These are phyloP conservation scores for Globodera rostochiensis DNA, from an alignment of 1,140 invertebrate species.

Conservation along the genomic window DNA sequence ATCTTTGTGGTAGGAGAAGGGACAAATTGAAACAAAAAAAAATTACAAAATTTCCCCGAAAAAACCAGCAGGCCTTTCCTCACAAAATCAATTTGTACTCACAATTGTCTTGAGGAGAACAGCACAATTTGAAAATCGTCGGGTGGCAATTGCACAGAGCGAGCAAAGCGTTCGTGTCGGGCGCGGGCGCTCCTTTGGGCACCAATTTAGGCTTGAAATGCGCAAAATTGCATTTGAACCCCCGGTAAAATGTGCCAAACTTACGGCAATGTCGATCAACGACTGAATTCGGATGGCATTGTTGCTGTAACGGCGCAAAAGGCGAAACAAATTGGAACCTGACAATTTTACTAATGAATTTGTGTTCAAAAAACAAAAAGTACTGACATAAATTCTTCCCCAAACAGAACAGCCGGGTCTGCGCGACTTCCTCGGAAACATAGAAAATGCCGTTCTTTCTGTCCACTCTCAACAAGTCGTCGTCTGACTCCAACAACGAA, in stretches of 20 bases:
- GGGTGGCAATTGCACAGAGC: slow-evolving; percentile 13
- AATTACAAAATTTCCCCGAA: too few species aligned
- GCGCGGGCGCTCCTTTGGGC: not conserved
- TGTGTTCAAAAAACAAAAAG: not conserved
- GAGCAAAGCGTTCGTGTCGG: not conserved
- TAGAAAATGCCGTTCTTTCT: not conserved
- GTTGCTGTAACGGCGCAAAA: slow-evolving; percentile 9
- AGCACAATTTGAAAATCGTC: slow-evolving; percentile 16
- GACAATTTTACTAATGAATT: not conserved
- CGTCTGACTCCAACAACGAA: slow-evolving; percentile 10
- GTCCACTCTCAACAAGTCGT: slow-evolving; percentile 9
- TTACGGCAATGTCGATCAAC: slow-evolving; percentile 8
- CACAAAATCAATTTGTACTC: not conserved
- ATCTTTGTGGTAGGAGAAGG: not conserved
- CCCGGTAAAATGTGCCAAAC: not conserved
- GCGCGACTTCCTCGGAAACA: slow-evolving; percentile 5
- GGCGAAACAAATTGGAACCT: slow-evolving; percentile 23
- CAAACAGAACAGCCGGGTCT: slow-evolving; percentile 7
- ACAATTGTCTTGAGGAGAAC: slow-evolving; percentile 5
- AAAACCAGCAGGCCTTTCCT: not conserved
- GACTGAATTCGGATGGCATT: slow-evolving; percentile 5
- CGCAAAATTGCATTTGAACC: not conserved
- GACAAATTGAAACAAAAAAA: not conserved
- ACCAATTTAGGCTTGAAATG: slow-evolving; percentile 10
- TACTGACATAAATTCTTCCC: slow-evolving; percentile 14